Evolutionary conservation across 1,140 invertebrate genomes (phyloP).

Genomic region (Eriocheir sinensis): DNA sequence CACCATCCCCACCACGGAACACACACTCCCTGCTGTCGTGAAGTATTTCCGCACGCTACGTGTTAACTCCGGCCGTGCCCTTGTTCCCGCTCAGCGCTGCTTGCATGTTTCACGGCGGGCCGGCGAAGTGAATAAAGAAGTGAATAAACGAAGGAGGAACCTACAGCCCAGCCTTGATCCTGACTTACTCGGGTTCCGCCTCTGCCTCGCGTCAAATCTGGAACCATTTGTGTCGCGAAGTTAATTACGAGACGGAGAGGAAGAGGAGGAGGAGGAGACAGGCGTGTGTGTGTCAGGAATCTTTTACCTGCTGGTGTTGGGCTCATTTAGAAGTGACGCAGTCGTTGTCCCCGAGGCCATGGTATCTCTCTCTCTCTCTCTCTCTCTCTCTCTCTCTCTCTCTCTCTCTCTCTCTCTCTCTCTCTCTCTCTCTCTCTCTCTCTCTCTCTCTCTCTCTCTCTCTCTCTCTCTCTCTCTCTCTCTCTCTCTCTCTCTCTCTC

Average conservation of each 20-base stretch:
- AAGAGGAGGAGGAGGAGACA: background rate
- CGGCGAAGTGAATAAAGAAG: too few relatives aligned
- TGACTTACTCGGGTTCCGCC: background rate
- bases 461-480: conserved; percentile 45
- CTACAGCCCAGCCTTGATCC: background rate
- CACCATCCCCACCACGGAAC: too few relatives aligned
- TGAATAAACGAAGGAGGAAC: too few relatives aligned
- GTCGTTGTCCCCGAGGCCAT: background rate
- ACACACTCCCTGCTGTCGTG: background rate
- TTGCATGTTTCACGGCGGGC: background rate
- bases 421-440: conserved; percentile 54
- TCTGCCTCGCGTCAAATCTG: background rate
- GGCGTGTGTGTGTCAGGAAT: background rate
- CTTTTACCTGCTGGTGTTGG: background rate
- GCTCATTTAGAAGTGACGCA: background rate
- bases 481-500: conserved; percentile 55
- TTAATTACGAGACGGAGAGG: background rate
- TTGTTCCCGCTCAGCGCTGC: background rate
- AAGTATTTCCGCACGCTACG: background rate
- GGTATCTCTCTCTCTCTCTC: conserved; percentile 6
- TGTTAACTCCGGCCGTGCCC: background rate
- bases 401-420: conserved; percentile 54
- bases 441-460: conserved; percentile 52
- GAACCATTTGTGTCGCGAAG: background rate
- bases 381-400: conserved; percentile 51